Conservation (phyloP, 2,113 vertebrate genomes). For the Clinocottus analis region DNA sequence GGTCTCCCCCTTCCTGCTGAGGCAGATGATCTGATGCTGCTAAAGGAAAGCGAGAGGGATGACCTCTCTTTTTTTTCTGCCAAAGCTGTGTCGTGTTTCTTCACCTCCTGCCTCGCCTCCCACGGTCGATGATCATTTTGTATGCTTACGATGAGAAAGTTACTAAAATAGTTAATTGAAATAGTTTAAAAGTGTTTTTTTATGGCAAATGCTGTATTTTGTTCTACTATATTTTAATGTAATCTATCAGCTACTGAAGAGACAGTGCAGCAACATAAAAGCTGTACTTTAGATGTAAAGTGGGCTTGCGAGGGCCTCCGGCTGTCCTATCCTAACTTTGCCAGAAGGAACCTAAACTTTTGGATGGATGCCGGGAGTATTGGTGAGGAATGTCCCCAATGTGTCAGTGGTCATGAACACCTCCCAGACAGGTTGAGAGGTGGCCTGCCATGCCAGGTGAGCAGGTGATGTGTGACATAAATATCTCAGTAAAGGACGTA, state of each 20-base stretch:
- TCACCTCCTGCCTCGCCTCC: not conserved
- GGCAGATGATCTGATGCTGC: slow-evolving; percentile 16
- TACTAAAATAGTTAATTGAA: not conserved
- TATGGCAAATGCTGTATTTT: not conserved
- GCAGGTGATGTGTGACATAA: not conserved
- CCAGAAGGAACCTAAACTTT: not conserved
- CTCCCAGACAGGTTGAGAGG: not conserved
- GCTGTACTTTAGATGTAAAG: not conserved
- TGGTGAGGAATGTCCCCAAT: not conserved
- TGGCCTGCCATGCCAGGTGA: not conserved
- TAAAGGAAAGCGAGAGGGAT: not conserved
- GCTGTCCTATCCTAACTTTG: not conserved
- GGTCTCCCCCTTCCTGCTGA: slow-evolving; percentile 10
- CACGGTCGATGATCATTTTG: not conserved
- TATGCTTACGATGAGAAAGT: not conserved
- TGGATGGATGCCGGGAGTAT: not conserved
- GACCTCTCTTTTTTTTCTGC: slow-evolving; percentile 18
- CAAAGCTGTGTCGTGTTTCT: slow-evolving; percentile 2
- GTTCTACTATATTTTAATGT: slow-evolving; percentile 3
- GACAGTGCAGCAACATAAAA: not conserved
- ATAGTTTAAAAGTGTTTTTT: not conserved
- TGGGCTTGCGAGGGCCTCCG: not conserved
- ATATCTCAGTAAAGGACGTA: not conserved
- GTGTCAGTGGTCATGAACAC: slow-evolving; percentile 26
- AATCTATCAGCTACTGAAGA: not conserved